Percentiles rank a stretch among this genome's conserved stretches.
These are phyloP conservation scores for Sorex fumeus DNA, from an alignment of 2,113 vertebrate genomes.

Conservation along the genomic window DNA sequence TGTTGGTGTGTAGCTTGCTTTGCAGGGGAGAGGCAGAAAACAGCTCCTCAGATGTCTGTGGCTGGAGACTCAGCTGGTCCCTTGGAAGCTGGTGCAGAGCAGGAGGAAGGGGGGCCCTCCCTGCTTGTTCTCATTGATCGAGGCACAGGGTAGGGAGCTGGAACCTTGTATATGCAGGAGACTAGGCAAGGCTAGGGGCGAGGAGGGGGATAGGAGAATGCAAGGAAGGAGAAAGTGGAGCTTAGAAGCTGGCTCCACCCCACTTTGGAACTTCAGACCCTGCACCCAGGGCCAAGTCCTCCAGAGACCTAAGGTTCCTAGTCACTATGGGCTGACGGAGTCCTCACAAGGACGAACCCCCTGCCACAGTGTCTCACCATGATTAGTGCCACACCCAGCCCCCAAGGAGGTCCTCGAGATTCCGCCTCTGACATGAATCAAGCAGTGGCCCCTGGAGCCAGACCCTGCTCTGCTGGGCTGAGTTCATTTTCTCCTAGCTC, in stretches of 20 bases:
- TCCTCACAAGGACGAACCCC: too few relatives aligned
- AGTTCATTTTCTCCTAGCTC: background rate
- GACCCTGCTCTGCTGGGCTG: background rate
- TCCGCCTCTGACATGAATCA: background rate
- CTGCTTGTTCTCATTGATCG: slow-evolving; percentile 37
- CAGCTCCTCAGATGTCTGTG: background rate
- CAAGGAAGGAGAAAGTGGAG: background rate
- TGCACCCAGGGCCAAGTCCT: background rate
- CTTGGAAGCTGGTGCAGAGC: slow-evolving; percentile 11
- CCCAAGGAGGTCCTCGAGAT: background rate
- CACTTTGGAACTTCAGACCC: too few relatives aligned
- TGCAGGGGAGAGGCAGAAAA: background rate
- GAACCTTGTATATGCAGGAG: background rate
- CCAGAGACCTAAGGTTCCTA: too few relatives aligned
- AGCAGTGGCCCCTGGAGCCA: background rate
- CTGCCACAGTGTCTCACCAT: background rate
- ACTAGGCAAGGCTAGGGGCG: background rate
- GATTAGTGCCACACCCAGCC: background rate
- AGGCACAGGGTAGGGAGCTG: slow-evolving; percentile 37
- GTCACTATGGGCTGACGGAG: too few relatives aligned
- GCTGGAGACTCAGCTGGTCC: slow-evolving; percentile 14
- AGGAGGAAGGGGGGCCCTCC: background rate
- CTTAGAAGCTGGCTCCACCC: background rate
- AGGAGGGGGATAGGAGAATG: background rate
- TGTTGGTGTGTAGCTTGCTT: background rate